Evolutionary conservation across 2,888 invertebrate species (phyloP).

Genomic region (Tolmerus cingulatus): DNA sequence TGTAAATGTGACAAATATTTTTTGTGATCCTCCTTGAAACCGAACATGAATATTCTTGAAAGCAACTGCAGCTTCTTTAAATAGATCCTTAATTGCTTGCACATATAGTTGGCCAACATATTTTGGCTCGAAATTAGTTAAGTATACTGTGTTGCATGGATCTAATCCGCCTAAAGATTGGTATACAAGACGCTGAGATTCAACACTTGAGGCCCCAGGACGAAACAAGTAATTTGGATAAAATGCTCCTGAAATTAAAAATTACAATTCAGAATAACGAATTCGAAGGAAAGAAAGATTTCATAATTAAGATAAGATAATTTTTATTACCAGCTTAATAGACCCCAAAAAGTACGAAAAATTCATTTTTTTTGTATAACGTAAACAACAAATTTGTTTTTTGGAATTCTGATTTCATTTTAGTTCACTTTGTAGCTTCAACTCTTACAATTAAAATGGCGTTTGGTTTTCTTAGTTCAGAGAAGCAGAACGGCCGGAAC

Average conservation of each 20-base stretch:
- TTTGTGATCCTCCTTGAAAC: conserved; percentile 65
- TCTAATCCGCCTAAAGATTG: conserved; percentile 75
- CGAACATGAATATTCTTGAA: conserved; percentile 59
- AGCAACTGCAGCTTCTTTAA: conserved; percentile 64
- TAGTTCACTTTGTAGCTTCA: too few relatives aligned
- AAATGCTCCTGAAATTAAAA: conserved; percentile 69
- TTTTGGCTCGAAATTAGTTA: conserved; percentile 67
- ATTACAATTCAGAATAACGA: not conserved
- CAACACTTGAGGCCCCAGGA: conserved; percentile 65
- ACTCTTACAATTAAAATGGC: too few relatives aligned
- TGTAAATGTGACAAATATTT: conserved; percentile 74
- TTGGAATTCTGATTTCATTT: too few relatives aligned
- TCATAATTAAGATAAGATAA: too few relatives aligned
- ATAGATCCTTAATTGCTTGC: conserved; percentile 69
- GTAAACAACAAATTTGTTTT: too few relatives aligned
- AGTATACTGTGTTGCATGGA: conserved; percentile 79
- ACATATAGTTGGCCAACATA: conserved; percentile 78
- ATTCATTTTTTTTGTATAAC: too few relatives aligned
- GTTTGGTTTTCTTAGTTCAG: too few relatives aligned
- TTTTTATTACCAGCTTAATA: too few relatives aligned
- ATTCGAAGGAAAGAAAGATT: too few relatives aligned
- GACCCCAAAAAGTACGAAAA: too few relatives aligned
- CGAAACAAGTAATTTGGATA: conserved; percentile 90
- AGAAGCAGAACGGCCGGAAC: too few relatives aligned
- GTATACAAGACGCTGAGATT: conserved; percentile 72